Conservation (phyloP, 2,888 invertebrate genomes). For the Eurois occulta region DNA sequence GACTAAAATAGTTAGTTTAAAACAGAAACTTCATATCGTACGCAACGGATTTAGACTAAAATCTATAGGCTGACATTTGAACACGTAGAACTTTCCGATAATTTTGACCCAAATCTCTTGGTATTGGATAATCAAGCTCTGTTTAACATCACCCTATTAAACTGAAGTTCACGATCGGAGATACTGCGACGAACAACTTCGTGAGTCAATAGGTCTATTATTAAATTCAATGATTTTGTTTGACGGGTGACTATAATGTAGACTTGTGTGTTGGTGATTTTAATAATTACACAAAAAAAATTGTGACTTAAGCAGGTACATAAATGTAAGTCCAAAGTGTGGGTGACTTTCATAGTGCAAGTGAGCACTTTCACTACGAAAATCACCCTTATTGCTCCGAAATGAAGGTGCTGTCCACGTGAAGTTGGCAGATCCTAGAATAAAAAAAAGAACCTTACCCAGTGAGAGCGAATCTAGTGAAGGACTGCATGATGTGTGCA, state of each 20-base stretch:
- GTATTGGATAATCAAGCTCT: conserved; percentile 47
- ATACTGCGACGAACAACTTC: conserved; percentile 1
- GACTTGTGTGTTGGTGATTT: background rate
- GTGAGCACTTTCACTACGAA: background rate
- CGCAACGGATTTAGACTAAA: conserved; percentile 28
- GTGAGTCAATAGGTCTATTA: conserved; percentile 7
- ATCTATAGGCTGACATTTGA: conserved; percentile 56
- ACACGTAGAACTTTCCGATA: conserved; percentile 29
- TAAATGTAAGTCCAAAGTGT: too few relatives aligned
- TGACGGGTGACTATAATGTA: background rate
- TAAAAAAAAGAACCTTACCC: conserved; percentile 92
- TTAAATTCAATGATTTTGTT: conserved; percentile 13
- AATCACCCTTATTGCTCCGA: background rate
- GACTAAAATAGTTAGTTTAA: conserved; percentile 23
- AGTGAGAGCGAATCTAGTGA: conserved; percentile 97
- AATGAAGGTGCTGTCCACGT: background rate
- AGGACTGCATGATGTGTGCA: conserved; percentile 97
- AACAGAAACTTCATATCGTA: background rate
- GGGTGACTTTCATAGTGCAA: too few relatives aligned
- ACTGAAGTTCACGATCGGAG: conserved; percentile 29
- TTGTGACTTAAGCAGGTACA: background rate
- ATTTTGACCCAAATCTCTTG: conserved; percentile 47
- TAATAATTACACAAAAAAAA: background rate
- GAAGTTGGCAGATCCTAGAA: background rate
- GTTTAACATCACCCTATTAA: conserved; percentile 27